phyloP scores from a whole-genome alignment of 2,113 vertebrate species.

The Otolemur garnettii region DNA sequence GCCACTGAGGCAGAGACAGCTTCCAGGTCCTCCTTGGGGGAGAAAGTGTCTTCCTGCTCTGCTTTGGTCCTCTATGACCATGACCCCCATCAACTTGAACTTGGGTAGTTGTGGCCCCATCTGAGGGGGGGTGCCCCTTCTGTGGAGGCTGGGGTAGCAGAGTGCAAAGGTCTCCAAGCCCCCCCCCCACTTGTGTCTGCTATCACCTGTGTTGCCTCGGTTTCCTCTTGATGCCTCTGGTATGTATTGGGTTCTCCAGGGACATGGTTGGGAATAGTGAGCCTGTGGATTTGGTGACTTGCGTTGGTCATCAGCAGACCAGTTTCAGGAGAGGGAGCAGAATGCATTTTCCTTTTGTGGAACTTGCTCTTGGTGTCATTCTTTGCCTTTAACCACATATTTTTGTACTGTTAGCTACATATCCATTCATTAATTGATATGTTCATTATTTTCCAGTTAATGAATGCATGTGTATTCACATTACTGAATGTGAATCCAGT shows the following conservation, averaged over 20 bases:
- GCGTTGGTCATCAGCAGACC: not conserved
- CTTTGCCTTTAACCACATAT: not conserved
- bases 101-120: not conserved
- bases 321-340: not conserved
- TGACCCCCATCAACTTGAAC: no score
- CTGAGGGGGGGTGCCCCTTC: fast-evolving
- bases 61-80: not conserved
- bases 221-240: conserved; percentile 79
- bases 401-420: not conserved
- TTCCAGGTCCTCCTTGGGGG: not conserved
- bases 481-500: not conserved
- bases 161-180: not conserved
- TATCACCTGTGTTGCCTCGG: conserved; percentile 69
- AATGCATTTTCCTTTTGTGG: not conserved
- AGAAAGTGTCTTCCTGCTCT: not conserved
- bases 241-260: conserved; percentile 64
- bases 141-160: not conserved
- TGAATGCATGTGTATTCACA: not conserved
- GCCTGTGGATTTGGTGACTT: conserved; percentile 50
- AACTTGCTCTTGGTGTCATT: not conserved
- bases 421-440: not conserved
- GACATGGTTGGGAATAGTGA: conserved; percentile 51
- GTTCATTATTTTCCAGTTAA: not conserved
- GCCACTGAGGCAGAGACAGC: not conserved
- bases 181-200: conserved; percentile 81